These are phyloP conservation scores for Platycnemis pennipes DNA, from an alignment of 2,888 invertebrate species.

Conservation along the genomic window DNA sequence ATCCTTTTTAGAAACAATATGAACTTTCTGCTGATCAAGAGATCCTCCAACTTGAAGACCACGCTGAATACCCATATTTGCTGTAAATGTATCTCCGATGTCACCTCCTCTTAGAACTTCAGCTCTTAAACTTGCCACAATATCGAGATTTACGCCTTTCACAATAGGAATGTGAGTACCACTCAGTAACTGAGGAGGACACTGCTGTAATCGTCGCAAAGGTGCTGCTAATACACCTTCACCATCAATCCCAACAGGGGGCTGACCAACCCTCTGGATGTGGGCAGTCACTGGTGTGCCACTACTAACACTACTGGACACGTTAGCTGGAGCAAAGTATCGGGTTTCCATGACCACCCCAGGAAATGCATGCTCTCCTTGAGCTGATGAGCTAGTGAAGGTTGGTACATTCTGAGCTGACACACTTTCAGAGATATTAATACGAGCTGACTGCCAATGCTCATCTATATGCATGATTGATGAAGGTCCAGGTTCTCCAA, in stretches of 20 bases:
- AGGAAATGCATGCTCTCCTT: constrained; percentile 1
- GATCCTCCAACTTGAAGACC: constrained; percentile 34
- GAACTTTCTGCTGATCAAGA: constrained; percentile 68
- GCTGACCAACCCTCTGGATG: constrained; percentile 79
- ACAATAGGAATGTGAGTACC: constrained; percentile 62
- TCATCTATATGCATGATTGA: constrained; percentile 22
- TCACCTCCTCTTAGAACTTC: constrained; percentile 23
- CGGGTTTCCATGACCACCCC: constrained; percentile 37
- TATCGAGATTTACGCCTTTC: constrained; percentile 70
- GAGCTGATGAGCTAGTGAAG: neutral
- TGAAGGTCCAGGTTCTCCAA: constrained; percentile 51
- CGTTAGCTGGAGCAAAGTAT: constrained; percentile 21
- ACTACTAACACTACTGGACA: constrained; percentile 18
- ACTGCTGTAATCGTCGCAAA: constrained; percentile 46
- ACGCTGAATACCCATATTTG: constrained; percentile 53
- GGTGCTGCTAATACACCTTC: constrained; percentile 33
- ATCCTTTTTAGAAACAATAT: constrained; percentile 69
- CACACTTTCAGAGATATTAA: neutral
- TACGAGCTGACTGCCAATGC: constrained; percentile 6
- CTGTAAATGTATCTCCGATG: constrained; percentile 46
- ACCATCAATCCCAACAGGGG: constrained; percentile 71
- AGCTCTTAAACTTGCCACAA: constrained; percentile 58
- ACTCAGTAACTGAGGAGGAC: constrained; percentile 55
- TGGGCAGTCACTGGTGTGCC: constrained; percentile 79
- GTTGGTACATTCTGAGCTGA: constrained; percentile 7